phyloP scores from a whole-genome alignment of 2,888 invertebrate species.

The Hydroisotoma schaefferi region DNA sequence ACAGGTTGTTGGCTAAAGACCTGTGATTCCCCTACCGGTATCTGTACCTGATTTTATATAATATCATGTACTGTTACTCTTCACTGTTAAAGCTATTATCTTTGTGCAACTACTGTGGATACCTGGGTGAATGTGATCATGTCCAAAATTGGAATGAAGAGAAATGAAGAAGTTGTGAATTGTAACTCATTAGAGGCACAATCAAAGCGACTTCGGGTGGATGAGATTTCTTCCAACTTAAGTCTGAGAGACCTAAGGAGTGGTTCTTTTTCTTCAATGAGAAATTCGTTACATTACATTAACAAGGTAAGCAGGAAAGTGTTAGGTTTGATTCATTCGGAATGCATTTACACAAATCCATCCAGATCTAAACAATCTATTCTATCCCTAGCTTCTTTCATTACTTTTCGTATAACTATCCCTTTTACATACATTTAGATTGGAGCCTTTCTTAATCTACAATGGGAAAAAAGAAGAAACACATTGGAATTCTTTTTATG shows the following conservation, averaged over 20 bases:
- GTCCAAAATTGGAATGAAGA: background rate
- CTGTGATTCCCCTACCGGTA: no score
- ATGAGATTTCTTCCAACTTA: background rate
- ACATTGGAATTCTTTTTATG: slow-evolving; percentile 1
- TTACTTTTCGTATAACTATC: no score
- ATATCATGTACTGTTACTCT: background rate
- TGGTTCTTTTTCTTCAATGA: slow-evolving; percentile 4
- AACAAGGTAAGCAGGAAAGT: slow-evolving; percentile 6
- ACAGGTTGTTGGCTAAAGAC: background rate
- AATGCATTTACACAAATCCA: background rate
- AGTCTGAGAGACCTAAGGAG: slow-evolving; percentile 3
- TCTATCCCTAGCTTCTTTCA: no score
- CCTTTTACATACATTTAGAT: no score
- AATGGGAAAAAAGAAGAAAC: no score
- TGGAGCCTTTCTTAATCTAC: no score
- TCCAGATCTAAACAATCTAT: no score
- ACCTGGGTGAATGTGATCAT: no score
- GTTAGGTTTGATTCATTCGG: slow-evolving; percentile 2
- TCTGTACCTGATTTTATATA: no score
- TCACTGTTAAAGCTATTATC: background rate
- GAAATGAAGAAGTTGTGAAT: background rate
- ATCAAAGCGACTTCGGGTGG: background rate
- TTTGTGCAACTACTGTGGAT: background rate
- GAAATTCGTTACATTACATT: slow-evolving; percentile 5
- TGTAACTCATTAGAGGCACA: slow-evolving; percentile 3